A percentile compares a stretch with the other conserved stretches of the same genome.
phyloP scores from a whole-genome alignment of 2,888 invertebrate genomes.

The Dicranocentrus wangi region DNA sequence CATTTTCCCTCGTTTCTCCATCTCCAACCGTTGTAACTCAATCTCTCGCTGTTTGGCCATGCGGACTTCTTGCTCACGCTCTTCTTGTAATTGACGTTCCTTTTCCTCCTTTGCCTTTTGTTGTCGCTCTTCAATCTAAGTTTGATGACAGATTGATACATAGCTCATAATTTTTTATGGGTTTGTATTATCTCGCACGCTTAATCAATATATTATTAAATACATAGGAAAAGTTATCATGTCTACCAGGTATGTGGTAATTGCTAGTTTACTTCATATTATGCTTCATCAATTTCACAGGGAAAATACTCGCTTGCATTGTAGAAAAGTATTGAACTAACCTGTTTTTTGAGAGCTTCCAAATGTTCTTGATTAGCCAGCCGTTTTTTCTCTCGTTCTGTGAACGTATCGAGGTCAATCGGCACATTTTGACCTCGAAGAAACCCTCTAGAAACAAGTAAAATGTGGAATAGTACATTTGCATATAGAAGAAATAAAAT shows the following conservation, averaged over 20 bases:
- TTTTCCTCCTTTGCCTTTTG: constrained; percentile 84
- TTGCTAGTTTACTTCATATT: too few relatives aligned
- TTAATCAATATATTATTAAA: constrained; percentile 9
- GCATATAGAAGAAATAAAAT: too few relatives aligned
- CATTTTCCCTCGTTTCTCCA: constrained; percentile 79
- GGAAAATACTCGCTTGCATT: too few relatives aligned
- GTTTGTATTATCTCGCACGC: too few relatives aligned
- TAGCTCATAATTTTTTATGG: too few relatives aligned
- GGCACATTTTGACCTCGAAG: constrained; percentile 88
- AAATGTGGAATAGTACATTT: background rate
- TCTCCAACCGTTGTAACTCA: constrained; percentile 82
- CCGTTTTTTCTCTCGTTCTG: constrained; percentile 87
- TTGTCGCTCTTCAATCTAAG: constrained; percentile 87
- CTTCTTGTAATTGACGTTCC: constrained; percentile 84
- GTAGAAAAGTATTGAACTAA: too few relatives aligned
- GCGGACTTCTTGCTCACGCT: constrained; percentile 86
- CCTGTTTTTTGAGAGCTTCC: constrained; percentile 85
- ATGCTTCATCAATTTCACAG: too few relatives aligned
- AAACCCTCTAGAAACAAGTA: background rate
- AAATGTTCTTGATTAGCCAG: constrained; percentile 90
- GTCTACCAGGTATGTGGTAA: too few relatives aligned
- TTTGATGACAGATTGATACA: too few relatives aligned
- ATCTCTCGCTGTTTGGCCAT: constrained; percentile 84
- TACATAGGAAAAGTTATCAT: constrained; percentile 31
- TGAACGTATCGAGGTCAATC: constrained; percentile 85